These are phyloP conservation scores for Perithous albicinctus DNA, from an alignment of 2,888 invertebrate species.

Conservation along the genomic window DNA sequence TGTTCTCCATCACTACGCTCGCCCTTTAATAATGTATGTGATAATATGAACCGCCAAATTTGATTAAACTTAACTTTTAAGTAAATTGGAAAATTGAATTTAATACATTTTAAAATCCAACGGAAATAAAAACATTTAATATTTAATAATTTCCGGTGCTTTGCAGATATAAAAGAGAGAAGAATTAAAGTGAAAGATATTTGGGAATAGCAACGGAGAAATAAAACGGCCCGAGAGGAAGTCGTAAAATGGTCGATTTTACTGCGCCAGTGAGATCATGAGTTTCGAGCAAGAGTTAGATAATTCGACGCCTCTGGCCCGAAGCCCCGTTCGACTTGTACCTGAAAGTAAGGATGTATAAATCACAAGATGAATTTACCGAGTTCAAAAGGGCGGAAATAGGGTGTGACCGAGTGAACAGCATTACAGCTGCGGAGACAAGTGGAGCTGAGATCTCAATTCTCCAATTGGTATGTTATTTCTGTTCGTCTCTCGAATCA, in stretches of 20 bases:
- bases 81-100: too few relatives aligned
- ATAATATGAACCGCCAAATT: too few relatives aligned
- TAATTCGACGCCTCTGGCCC: constrained; percentile 37
- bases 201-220: background rate
- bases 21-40: too few relatives aligned
- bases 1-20: too few relatives aligned
- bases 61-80: too few relatives aligned
- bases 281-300: background rate
- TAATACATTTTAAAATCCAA: too few relatives aligned
- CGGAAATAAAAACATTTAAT: too few relatives aligned
- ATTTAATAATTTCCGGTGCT: background rate
- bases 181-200: background rate
- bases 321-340: constrained; percentile 28
- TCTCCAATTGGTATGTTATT: constrained; percentile 55
- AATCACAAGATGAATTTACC: constrained; percentile 39
- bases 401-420: constrained; percentile 14
- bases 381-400: constrained; percentile 27
- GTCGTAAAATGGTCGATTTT: constrained; percentile 51
- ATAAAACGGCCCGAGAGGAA: constrained; percentile 29
- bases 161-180: background rate
- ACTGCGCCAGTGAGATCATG: constrained; percentile 17
- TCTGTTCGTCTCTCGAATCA: constrained; percentile 53
- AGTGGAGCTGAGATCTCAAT: constrained; percentile 26
- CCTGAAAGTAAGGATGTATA: constrained; percentile 39
- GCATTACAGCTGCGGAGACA: constrained; percentile 1